Percentiles rank a stretch among this genome's conserved stretches.
Conservation (phyloP, 2,797 vertebrate genomes). For the Rhabdomys pumilio region DNA sequence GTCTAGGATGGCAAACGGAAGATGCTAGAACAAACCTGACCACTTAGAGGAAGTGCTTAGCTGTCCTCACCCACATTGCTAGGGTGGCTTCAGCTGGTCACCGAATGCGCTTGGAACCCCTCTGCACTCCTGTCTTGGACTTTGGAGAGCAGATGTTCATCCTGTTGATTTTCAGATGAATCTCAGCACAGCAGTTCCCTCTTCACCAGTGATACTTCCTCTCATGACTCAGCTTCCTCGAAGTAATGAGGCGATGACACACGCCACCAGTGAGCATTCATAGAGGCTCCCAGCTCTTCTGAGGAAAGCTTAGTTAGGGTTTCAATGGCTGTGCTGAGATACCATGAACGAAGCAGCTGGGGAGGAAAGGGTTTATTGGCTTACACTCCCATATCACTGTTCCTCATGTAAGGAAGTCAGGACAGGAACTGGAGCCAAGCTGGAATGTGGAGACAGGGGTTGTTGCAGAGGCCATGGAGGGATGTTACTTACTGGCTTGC, state of each 20-base stretch:
- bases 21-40: not conserved
- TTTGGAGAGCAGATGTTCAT: constrained; percentile 40
- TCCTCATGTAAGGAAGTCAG: not conserved
- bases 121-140: constrained; percentile 36
- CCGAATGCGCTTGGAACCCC: not conserved
- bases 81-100: not conserved
- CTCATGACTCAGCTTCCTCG: constrained; percentile 79
- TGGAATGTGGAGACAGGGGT: not conserved
- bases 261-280: constrained; percentile 21
- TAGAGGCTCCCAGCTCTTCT: constrained; percentile 43
- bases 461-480: not conserved
- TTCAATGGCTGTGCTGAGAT: not conserved
- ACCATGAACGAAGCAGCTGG: not conserved
- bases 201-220: constrained; percentile 69
- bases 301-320: constrained; percentile 12
- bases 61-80: not conserved
- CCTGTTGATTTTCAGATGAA: constrained; percentile 52
- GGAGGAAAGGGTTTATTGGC: not conserved
- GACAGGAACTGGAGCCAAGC: not conserved
- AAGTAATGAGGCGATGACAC: constrained; percentile 72
- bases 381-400: not conserved
- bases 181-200: constrained; percentile 46
- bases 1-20: not conserved
- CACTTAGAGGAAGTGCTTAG: not conserved
- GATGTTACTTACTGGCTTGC: not conserved